Base-by-base conservation (phyloP, 2,888 invertebrate genomes). In the Dioctria linearis region DNA sequence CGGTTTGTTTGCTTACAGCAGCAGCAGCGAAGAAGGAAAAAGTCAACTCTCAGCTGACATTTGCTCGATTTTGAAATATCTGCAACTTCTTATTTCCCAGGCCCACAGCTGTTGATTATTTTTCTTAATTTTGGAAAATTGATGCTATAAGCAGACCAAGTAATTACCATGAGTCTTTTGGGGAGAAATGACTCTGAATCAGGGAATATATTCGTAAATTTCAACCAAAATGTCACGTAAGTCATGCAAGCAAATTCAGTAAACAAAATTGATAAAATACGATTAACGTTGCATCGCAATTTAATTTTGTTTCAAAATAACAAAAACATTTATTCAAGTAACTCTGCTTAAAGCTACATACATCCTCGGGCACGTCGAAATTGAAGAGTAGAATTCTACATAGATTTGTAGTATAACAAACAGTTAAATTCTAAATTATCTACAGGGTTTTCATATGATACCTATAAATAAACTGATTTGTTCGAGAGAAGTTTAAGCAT, bases 171-270 rank as follows among this genome's bases (percentile, higher is more conserved):
- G 78, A 78, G 78, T 49, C 54, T 65, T 51, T 42, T 65, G 49
- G 65, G 65, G 40, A 65, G 87, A 84, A 86, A 86, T 83, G 88
- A 89, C 81, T 86, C 88, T 76, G 88, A 94, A 91, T 93, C 93
- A 90, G 95, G 95, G 90, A 94, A 95, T 90, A 94, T 95, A 90
- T 97, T 96, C 90, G 97, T 98, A 86, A 97, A 97, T 91, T 98
- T 98, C 89, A 98, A 98, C 90, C 98, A 98, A 90, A 98, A 98
- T 90, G 95, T 94, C 93, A 95, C 98, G 98, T 98, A 95, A 96
- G 97, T 94, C 83, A 71, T 69, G 75, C 46, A 46, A 13, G 8
- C 2, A 46, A 5, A 8, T 46, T 11, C 1, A 11, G 11, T 54
- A 54, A 54, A 54, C 11, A 25, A 25, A 25, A 54, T 54, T 54